Evolutionary conservation across 1,140 invertebrate species (phyloP), one percentile per base, ranked within the genome.

Genomic region (Cotesia glomerata): DNA sequence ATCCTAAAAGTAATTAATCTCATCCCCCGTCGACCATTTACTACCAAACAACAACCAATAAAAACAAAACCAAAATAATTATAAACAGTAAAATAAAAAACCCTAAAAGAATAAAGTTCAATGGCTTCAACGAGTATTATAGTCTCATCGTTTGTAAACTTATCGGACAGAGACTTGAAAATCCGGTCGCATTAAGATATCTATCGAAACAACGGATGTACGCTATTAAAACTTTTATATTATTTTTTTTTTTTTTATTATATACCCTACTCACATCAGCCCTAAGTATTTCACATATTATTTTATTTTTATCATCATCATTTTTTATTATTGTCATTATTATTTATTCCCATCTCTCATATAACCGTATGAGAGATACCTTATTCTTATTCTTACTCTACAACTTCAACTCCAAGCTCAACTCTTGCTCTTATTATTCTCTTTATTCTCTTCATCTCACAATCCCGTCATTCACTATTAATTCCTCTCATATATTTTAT

Each of bases 181-280:
- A 86, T 86, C 85, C 85, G 84, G 85, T 85, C 85, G 85, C 84
- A 86, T 86, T 86, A 85, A 86, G 85, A 86, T 86, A 86, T 85
- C 82, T 85, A 86, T 86, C 85, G 80, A 82, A 86, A 85, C 84
- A 86, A 86, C 85, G 84, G 84, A 85, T 85, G 84, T 83, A 81
- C 81, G 76, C 82, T 82, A 86, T 86, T 85, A 86, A 45, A 85
- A 86, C 80, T 85, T 86, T 84, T 85, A 85, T 79, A 85, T 84
- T 84, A 84, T 85, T 86, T 85, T 45, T 45, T 85, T 84, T 84
- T 84, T 85, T 86, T 85, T 45, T 45, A 45, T 45, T 45, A 45
- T 5, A 45, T 85, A 79, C 75, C 75, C 77, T 80, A 75, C 67
- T 54, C 73, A 65, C 73, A 66, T 64, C 75, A 70, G 14, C 35